Evolutionary conservation across 2,797 vertebrate genomes (phyloP).

Genomic region (Diceros bicornis): DNA sequence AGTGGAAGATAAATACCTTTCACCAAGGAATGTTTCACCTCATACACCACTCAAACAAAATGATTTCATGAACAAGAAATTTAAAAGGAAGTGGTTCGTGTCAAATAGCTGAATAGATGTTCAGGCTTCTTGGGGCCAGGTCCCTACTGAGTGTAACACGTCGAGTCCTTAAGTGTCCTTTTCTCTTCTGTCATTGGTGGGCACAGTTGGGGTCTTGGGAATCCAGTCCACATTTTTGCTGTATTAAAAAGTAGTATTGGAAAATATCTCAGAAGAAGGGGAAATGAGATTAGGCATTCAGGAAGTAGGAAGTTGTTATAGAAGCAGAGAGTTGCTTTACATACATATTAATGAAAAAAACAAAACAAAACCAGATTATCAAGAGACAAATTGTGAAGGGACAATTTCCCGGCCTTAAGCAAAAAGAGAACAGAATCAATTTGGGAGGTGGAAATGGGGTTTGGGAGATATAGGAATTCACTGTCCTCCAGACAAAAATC

Average conservation of each 20-base stretch:
- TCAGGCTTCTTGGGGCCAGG: background rate
- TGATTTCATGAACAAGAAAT: constrained; percentile 15
- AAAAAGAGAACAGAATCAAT: background rate
- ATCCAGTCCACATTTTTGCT: background rate
- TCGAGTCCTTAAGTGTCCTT: background rate
- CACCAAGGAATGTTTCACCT: background rate
- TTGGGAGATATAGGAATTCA: background rate
- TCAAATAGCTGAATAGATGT: background rate
- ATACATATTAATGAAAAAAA: background rate
- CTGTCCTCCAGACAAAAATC: background rate
- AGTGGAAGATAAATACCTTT: background rate
- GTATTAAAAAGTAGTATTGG: background rate
- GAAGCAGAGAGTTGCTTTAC: background rate
- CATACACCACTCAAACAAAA: background rate
- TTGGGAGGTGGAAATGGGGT: background rate
- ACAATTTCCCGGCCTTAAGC: constrained; percentile 15
- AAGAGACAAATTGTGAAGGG: background rate
- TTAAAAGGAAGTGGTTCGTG: background rate
- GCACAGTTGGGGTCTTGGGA: background rate
- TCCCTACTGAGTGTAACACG: background rate
- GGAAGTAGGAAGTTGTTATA: background rate
- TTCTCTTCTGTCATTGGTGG: background rate
- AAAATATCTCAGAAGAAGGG: constrained; percentile 23
- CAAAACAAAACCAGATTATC: background rate
- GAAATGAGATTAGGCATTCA: background rate